Base-by-base conservation (phyloP, 2,113 vertebrate species). In the Turdus rufiventris region DNA sequence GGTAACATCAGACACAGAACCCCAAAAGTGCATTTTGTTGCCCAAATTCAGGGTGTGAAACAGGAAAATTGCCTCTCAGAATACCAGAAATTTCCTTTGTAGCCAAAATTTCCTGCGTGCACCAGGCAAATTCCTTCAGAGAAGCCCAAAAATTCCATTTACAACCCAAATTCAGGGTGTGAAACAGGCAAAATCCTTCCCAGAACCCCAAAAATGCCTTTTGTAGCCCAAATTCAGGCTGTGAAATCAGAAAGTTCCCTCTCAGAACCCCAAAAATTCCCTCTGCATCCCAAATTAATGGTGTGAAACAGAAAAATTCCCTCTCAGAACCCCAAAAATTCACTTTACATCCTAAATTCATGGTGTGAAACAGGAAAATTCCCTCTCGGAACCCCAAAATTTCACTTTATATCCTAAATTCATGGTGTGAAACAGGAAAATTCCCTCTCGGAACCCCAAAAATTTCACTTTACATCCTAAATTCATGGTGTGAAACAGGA, bases 231-330 rank as follows among this genome's bases (percentile, higher is more conserved):
- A 2, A 63, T 42, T 40, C 12, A 6, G 0, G 3, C 7, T 5
- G 24, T 50, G 5, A 1, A 36, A 2, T 6, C 48, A 33, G 24
- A 12, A 14, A 6, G 3, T 28, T 20, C 18, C 34, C 18, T 12
- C 18, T 12, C 5, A 50, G 18, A 36, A 16, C 25, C 25, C 66
- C n/a, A 29, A 20, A 47, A 68, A 29, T 12, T 1, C 18, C 9
- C 34, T 38, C 16, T 20, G 0, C 14, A 29, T 1, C 12, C 33
- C 17, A 5, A 1, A 65, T 33, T 28, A 14, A 2, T 5, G 2
- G 7, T 2, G n/a, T 70, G 19, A 10, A n/a, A 10, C 29, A 33
- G 29, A 19, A 20, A 24, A 2, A 1, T 47, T 8, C 23, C 18
- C 14, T 8, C 25, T 8, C 4, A 50, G 13, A 28, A 36, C 18